Conservation (phyloP, 2,888 invertebrate species). For the Catocala fraxini region DNA sequence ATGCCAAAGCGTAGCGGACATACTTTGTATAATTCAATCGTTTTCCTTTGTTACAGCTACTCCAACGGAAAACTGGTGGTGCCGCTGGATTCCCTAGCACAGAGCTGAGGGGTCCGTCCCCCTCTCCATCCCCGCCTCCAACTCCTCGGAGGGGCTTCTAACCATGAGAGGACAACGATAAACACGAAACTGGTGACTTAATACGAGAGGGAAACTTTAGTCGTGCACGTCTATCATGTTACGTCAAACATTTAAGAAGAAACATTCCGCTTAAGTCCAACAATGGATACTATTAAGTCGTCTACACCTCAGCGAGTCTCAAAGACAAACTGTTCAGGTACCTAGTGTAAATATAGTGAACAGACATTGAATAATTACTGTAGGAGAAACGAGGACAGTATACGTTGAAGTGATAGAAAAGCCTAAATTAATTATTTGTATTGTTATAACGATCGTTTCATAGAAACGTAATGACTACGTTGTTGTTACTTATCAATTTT, state of each 20-base stretch:
- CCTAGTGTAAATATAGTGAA: conserved; percentile 68
- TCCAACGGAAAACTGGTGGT: conserved; percentile 88
- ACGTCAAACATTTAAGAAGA: conserved; percentile 33
- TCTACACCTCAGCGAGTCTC: conserved; percentile 68
- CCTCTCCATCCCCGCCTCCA: conserved; percentile 77
- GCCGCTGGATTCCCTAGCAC: conserved; percentile 87
- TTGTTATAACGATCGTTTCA: conserved; percentile 82
- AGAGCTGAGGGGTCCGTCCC: conserved; percentile 81
- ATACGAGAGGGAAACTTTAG: conserved; percentile 35
- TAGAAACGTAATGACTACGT: conserved; percentile 82
- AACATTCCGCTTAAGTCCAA: conserved; percentile 64
- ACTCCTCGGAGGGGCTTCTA: conserved; percentile 79
- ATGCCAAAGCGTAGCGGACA: conserved; percentile 3
- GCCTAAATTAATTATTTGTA: conserved; percentile 82
- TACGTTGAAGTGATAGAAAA: conserved; percentile 86
- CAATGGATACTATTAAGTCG: conserved; percentile 45
- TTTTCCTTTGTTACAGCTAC: conserved; percentile 82
- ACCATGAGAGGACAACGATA: conserved; percentile 63
- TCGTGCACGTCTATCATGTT: conserved; percentile 31
- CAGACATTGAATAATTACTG: conserved; percentile 50
- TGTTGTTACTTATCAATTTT: conserved; percentile 83
- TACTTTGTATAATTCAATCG: conserved; percentile 43
- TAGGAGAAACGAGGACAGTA: conserved; percentile 72
- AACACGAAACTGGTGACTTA: conserved; percentile 53
- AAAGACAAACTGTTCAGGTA: conserved; percentile 72